These are phyloP conservation scores for Laspeyria flexula DNA, from an alignment of 2,888 invertebrate genomes.

Conservation along the genomic window DNA sequence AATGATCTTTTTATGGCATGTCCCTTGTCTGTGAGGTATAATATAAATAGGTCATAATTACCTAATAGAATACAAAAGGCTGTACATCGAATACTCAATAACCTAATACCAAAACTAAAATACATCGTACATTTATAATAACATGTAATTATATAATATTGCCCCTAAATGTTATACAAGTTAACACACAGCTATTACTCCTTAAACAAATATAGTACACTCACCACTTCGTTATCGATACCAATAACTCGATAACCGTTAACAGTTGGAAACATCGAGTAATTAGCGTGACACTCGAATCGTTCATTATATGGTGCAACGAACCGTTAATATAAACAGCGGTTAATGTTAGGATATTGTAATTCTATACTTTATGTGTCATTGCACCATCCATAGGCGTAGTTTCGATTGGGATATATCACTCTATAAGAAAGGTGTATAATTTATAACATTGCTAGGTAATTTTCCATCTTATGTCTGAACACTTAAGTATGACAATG, in stretches of 20 bases:
- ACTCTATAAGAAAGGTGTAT: too few species aligned
- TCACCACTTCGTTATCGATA: constrained; percentile 34
- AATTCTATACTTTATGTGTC: constrained; percentile 22
- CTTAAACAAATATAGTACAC: constrained; percentile 10
- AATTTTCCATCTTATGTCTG: too few species aligned
- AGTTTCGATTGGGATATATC: not conserved
- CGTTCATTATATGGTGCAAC: constrained; percentile 59
- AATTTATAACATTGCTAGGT: too few species aligned
- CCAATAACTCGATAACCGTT: constrained; percentile 39
- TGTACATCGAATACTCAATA: too few species aligned
- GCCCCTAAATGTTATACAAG: not conserved
- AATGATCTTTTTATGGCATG: too few species aligned
- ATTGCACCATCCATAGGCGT: not conserved
- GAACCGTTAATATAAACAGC: constrained; percentile 56
- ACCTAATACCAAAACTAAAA: too few species aligned
- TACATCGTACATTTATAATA: too few species aligned
- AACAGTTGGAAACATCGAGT: constrained; percentile 49
- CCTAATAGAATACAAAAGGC: too few species aligned
- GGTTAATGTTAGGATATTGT: constrained; percentile 32
- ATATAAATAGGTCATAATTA: too few species aligned
- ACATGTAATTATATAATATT: too few species aligned
- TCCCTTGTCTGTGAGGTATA: too few species aligned
- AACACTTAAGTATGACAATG: too few species aligned
- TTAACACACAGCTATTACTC: not conserved
- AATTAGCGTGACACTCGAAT: constrained; percentile 57